Base-by-base conservation (phyloP, 2,113 vertebrate genomes). In the Pygoscelis antarcticus region DNA sequence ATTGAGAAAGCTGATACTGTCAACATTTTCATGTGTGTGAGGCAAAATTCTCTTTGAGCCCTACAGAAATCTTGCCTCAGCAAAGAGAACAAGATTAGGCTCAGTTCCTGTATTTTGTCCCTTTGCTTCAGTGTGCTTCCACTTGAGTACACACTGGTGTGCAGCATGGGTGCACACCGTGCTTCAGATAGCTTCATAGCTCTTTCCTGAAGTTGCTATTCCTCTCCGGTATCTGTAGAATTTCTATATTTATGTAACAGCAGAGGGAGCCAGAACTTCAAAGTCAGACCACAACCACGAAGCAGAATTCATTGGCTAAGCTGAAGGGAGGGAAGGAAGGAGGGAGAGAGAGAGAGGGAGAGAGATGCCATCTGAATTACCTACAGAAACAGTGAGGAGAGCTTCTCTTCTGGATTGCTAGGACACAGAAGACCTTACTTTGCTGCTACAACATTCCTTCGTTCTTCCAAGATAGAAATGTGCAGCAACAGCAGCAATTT, bases 211-310 rank as follows among this genome's bases (percentile, higher is more conserved):
- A 94, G 62, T 19, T 88, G 40, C 70, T 86, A 5, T 74, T 70
- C 57, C 47, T 66, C 58, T 38, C 25, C 29, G 54, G 8, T 22
- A 76, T 46, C 54, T 62, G 38, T 51, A 93, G 82, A 82, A 87
- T 84, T 81, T 57, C 40, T 89, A 1, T 74, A 89, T 83, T 86
- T 91, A 40, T 36, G 3, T 12, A 90, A 94, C 97, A 95, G 94
- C 91, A 97, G 97, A 96, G 96, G 97, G 96, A 96, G 97, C 96
- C 87, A 95, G 71, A 95, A 95, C 82, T 96, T 94, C 60, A 78
- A 77, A 95, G 68, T 72, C 83, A 69, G 77, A 25, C 4, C 16
- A 4, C 8, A 71, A 68, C 5, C 75, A 55, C 38, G 49, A 65
- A 76, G 42, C 51, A 58, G 82, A 93, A 88, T 69, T 90, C 79